Percentiles rank a stretch among this genome's conserved stretches.
Conservation (phyloP, 2,888 invertebrate species). For the Sympetrum striolatum region DNA sequence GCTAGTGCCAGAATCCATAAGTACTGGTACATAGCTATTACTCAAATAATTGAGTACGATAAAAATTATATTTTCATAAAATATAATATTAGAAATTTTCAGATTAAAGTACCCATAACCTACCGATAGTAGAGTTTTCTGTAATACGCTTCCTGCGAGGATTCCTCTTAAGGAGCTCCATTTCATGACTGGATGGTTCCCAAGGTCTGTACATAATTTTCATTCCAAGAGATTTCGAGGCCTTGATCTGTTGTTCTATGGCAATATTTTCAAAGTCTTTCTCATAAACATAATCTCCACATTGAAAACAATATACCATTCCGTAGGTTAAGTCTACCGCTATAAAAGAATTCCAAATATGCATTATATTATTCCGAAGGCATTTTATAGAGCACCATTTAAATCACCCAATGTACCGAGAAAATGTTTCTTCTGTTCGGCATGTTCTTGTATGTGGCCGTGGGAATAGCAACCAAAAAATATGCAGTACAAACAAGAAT, state of each 20-base stretch:
- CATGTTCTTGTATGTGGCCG: constrained; percentile 87
- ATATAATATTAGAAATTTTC: neutral
- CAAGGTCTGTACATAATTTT: constrained; percentile 71
- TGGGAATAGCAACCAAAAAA: constrained; percentile 87
- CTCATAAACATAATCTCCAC: constrained; percentile 89
- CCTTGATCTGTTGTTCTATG: constrained; percentile 53
- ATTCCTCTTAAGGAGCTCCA: constrained; percentile 76
- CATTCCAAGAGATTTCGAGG: constrained; percentile 53
- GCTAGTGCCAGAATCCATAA: too few relatives aligned
- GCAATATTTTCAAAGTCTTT: constrained; percentile 62
- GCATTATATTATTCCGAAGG: neutral
- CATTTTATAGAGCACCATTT: constrained; percentile 48
- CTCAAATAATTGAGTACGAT: neutral
- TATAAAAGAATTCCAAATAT: constrained; percentile 52
- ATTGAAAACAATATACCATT: constrained; percentile 86
- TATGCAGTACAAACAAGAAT: constrained; percentile 88
- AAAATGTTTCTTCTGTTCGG: constrained; percentile 79
- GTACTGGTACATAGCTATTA: too few relatives aligned
- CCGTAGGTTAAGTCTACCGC: constrained; percentile 89
- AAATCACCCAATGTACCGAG: constrained; percentile 62
- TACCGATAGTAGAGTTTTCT: constrained; percentile 81
- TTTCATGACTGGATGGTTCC: constrained; percentile 80
- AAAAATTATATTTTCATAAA: neutral
- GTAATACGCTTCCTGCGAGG: constrained; percentile 80
- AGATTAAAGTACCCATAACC: constrained; percentile 20